Base-by-base conservation (phyloP, 2,888 invertebrate species). In the Tetheella fluctuosa region DNA sequence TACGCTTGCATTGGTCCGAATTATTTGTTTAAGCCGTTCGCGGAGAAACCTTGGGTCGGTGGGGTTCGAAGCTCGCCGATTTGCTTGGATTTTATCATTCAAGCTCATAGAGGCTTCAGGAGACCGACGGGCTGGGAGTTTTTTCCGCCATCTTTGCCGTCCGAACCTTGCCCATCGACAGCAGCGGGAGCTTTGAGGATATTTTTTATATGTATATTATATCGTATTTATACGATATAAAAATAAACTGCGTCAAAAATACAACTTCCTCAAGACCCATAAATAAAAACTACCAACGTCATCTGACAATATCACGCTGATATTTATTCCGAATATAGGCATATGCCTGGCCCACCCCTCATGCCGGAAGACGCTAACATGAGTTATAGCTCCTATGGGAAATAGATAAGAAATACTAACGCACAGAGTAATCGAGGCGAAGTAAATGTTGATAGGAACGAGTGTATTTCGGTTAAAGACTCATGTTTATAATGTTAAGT, bases 371-470 rank as follows among this genome's bases (percentile, higher is more conserved):
- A 59, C 63, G 64, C 64, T 67, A 62, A 57, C 62, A 68, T 69
- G 76, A 75, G 70, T 75, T 68, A 75, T 76, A 69, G 61, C 59
- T 57, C 63, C 65, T 67, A 63, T 65, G 64, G 69, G 62, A 39
- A 67, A 69, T 65, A 68, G 55, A 55, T 55, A 55, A 55, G 55
- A 23, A 17, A 55, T 55, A 34, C 55, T 34, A 55, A 48, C 48
- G 48, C 34, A 23, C 34, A 7, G n/a, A 34, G 34, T 20, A 34
- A 55, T 34, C 34, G 23, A 20, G 23, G 17, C 34, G 37, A 55
- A 55, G 17, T 8, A 55, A 34, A 23, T 23, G 13, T 6, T 13
- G 20, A 48, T 48, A 48, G 7, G 15, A 48, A 48, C n/a, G 20
- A 20, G 17, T 48, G 7, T 20, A 20, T 48, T 48, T 20, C 20